Base-by-base conservation (phyloP, 2,113 vertebrate species). In the Spheniscus mendiculus region DNA sequence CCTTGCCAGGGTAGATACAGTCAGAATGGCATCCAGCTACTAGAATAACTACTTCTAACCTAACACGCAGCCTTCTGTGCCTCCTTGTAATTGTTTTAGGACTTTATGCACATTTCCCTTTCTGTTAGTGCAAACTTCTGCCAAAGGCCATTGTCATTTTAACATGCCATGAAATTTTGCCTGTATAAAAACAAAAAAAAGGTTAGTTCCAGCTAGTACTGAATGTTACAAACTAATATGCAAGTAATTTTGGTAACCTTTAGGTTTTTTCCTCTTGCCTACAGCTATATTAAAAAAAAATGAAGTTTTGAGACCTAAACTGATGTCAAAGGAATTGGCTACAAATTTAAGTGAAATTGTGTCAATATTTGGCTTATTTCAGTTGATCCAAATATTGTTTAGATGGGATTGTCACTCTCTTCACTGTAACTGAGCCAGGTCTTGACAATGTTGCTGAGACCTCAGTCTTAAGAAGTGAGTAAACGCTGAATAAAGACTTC, bases 341-440 rank as follows among this genome's bases (percentile, higher is more conserved):
- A 47, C 1, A 15, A 44, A 66, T 23, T 29, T 50, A 50, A 32
- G 12, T 55, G n/a, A 53, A 42, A 38, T 38, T 20, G 6, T 59
- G 15, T 47, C 29, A 12, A 3, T 73, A 61, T 52, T 53, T 94
- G 4, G 2, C 4, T 89, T 71, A 45, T 59, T 87, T 80, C n/a
- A 50, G 4, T 65, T 27, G 6, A 80, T 59, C 6, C 9, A 69
- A 69, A 50, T 65, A 72, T 45, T 1, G 2, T 83, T 59, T 38
- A 30, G 44, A 69, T 77, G 23, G 1, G 5, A 55, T 80, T 72
- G 12, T 45, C 9, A 18, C 18, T 67, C 7, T 80, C 5, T 73
- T 84, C 29, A 1, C 4, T 79, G 13, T 34, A 71, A 20, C 20
- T 82, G 42, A 40, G 22, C 7, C 36, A 1, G 0, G 2, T 66